Conservation (phyloP, 2,797 vertebrate genomes). For the Molossus alvarezi region DNA sequence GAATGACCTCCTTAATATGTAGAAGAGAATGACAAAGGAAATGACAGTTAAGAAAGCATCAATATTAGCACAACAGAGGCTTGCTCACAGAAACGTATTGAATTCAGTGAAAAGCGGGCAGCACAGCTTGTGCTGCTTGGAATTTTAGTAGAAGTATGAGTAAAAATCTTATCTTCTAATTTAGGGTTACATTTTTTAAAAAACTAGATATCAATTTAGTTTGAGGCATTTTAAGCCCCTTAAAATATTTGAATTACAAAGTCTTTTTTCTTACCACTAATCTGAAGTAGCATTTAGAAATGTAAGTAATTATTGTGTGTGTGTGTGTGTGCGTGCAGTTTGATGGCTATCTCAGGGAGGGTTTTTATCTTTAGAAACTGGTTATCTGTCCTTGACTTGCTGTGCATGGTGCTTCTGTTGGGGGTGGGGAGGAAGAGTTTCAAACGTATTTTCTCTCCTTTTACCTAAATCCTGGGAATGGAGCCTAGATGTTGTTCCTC, state of each 20-base stretch:
- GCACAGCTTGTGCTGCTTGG: neutral
- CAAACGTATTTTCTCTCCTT: neutral
- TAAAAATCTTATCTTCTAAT: neutral
- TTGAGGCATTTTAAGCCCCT: neutral
- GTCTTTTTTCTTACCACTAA: slow-evolving; percentile 35
- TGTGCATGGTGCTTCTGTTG: neutral
- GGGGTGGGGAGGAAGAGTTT: neutral
- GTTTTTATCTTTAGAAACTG: slow-evolving; percentile 45
- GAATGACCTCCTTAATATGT: neutral
- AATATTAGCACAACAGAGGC: neutral
- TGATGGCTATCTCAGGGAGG: neutral
- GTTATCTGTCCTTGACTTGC: neutral
- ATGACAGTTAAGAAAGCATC: neutral
- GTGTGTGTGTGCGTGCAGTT: neutral
- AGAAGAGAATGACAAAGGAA: neutral
- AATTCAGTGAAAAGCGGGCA: neutral
- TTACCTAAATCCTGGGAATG: neutral
- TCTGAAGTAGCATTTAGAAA: slow-evolving; percentile 66
- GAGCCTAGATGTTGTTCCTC: neutral
- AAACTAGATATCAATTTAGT: neutral
- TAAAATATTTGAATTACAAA: slow-evolving; percentile 24
- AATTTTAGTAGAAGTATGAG: slow-evolving; percentile 2
- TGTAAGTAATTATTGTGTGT: neutral
- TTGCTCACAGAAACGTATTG: neutral
- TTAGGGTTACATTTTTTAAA: neutral